Conservation (phyloP, 2,797 vertebrate genomes). For the Catamblyrhynchus diadema region DNA sequence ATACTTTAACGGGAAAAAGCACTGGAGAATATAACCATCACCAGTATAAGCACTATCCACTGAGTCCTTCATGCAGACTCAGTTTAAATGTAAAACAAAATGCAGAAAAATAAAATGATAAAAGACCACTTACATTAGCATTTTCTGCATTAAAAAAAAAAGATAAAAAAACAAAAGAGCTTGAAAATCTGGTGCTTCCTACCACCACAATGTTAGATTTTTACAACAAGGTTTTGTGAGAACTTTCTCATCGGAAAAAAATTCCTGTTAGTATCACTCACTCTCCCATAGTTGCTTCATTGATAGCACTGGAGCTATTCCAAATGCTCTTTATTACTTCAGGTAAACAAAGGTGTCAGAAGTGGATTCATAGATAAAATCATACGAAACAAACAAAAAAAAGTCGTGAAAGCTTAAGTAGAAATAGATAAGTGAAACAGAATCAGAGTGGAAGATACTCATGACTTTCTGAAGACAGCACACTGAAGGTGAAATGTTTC, state of each 20-base stretch:
- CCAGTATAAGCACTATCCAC: neutral
- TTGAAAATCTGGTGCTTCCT: neutral
- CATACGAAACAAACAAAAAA: neutral
- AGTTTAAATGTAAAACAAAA: neutral
- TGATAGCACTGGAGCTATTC: neutral
- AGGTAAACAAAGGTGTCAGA: conserved; percentile 13
- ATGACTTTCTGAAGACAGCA: neutral
- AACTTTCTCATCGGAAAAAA: neutral
- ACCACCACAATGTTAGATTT: neutral
- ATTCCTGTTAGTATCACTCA: neutral
- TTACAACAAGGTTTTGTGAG: neutral
- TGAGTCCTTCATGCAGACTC: neutral
- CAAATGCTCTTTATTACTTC: neutral
- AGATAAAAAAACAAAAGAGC: rapidly evolving
- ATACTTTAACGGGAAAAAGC: neutral
- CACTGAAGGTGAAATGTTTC: neutral
- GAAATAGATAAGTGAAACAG: neutral
- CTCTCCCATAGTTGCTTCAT: neutral
- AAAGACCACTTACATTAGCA: neutral
- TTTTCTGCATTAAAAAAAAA: neutral
- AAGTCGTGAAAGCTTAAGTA: neutral
- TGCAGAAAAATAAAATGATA: neutral
- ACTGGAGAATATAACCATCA: neutral
- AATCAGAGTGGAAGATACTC: neutral
- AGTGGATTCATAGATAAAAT: neutral